Base-by-base conservation (phyloP, 1,140 invertebrate species). In the Cryptotermes secundus region DNA sequence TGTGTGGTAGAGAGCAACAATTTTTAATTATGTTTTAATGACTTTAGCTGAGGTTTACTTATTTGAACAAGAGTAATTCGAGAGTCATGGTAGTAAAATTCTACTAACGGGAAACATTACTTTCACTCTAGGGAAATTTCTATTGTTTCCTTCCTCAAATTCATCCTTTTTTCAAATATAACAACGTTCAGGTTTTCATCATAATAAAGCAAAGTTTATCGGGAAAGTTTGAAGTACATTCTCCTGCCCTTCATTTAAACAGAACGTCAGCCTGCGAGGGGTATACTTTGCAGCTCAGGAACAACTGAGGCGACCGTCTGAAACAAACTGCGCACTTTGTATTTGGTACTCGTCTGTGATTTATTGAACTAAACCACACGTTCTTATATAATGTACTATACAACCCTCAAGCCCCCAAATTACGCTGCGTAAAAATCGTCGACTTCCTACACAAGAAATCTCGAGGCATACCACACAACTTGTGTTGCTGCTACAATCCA, bases 281-380 rank as follows among this genome's bases (percentile, higher is more conserved):
- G 59, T n/a, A 31, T 31, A n/a, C 59, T 72, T 72, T 6, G 31
- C 59, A 7, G 59, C 59, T 72, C n/a, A 72, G 26, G n/a, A 72
- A 72, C 59, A 14, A 72, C 7, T 16, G 26, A 31, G 59, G 59
- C 59, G 59, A 26, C 59, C n/a, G 31, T n/a, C 59, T 14, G 24
- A 72, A 72, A 72, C 59, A 72, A 72, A 72, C 26, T 72, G 59
- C 59, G n/a, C 59, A 31, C 59, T 16, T 59, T 72, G 59, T 72
- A 72, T 72, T 59, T 72, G 31, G n/a, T 31, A 31, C 59, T 2
- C 4, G 59, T 4, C 45, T 72, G 59, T 72, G 59, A 72, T 72
- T 72, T 72, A 72, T 72, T 72, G 59, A 31, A 72, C 59, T 31
- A 31, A 72, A 72, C 59, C n/a, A 72, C 59, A 9, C 59, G 26